These are phyloP conservation scores for Kryptolebias marmoratus DNA, from an alignment of 2,113 vertebrate genomes.

Conservation along the genomic window DNA sequence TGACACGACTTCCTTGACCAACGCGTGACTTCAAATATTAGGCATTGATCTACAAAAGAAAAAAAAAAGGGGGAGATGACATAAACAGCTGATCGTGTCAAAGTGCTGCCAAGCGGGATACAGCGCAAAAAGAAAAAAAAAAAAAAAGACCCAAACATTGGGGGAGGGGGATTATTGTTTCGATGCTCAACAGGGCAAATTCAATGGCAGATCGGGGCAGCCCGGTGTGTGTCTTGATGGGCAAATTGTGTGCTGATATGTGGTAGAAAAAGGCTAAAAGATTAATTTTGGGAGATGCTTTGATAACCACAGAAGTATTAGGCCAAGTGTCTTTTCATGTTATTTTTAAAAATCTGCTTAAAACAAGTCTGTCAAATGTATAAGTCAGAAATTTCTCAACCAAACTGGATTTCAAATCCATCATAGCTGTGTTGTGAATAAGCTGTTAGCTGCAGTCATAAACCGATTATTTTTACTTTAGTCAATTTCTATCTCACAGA, in stretches of 20 bases:
- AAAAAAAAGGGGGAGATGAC: not conserved
- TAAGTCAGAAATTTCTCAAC: no score
- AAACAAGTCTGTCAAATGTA: not conserved
- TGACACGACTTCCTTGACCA: conserved; percentile 30
- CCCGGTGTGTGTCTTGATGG: conserved; percentile 4
- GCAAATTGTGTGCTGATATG: conserved; percentile 41
- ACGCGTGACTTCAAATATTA: conserved; percentile 15
- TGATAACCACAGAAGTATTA: conserved; percentile 73
- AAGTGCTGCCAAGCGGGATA: conserved; percentile 14
- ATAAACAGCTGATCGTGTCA: conserved; percentile 21
- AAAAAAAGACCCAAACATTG: conserved; percentile 15
- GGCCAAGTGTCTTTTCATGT: not conserved
- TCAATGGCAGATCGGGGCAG: conserved; percentile 17
- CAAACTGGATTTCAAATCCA: no score
- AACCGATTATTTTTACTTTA: no score
- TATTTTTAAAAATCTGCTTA: not conserved
- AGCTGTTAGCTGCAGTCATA: no score
- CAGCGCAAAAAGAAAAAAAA: no score
- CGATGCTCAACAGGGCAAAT: conserved; percentile 13
- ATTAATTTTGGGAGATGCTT: conserved; percentile 60
- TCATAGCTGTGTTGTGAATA: no score
- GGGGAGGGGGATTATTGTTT: conserved; percentile 15
- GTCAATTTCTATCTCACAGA: no score
- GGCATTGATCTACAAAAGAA: conserved; percentile 5
- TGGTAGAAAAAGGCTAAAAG: conserved; percentile 48